Percentiles rank a stretch among this genome's conserved stretches.
Evolutionary conservation across 2,888 invertebrate genomes (phyloP).

Genomic region (Lacanobia wlatinum): DNA sequence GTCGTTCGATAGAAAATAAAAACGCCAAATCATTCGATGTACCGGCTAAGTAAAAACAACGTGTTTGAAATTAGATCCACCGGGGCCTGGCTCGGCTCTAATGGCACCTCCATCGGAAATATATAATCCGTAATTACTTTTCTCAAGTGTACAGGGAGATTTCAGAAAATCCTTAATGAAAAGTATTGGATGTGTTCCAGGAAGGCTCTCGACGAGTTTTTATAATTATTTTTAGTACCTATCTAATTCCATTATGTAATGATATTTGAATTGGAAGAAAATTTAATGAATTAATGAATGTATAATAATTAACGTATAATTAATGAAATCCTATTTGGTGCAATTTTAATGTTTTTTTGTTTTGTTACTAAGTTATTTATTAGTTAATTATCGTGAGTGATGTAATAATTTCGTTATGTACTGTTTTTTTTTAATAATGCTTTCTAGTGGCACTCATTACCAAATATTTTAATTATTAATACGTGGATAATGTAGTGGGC

Average conservation of each 20-base stretch:
- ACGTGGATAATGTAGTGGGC: no score
- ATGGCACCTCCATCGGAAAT: conserved; percentile 29
- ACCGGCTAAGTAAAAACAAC: conserved; percentile 35
- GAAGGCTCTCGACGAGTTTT: conserved; percentile 4
- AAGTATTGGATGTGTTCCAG: conserved; percentile 14
- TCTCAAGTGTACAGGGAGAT: conserved; percentile 12
- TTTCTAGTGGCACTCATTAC: no score
- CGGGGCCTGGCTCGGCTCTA: conserved; percentile 15
- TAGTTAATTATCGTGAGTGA: no score
- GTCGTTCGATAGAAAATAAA: conserved; percentile 25
- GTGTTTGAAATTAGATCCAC: conserved; percentile 45
- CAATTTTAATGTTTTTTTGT: no score
- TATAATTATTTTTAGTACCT: conserved; percentile 11
- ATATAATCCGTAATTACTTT: conserved; percentile 36
- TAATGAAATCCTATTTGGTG: no score
- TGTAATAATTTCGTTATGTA: no score
- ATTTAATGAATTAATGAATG: no score
- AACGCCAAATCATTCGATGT: conserved; percentile 46
- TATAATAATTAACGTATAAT: no score
- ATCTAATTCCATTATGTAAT: not conserved
- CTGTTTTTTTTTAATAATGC: no score
- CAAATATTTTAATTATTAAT: no score
- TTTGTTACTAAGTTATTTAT: no score
- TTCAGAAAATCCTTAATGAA: conserved; percentile 20
- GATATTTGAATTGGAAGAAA: not conserved